These are phyloP conservation scores for Protodeltote pygarga DNA, from an alignment of 2,888 invertebrate genomes.

Conservation along the genomic window DNA sequence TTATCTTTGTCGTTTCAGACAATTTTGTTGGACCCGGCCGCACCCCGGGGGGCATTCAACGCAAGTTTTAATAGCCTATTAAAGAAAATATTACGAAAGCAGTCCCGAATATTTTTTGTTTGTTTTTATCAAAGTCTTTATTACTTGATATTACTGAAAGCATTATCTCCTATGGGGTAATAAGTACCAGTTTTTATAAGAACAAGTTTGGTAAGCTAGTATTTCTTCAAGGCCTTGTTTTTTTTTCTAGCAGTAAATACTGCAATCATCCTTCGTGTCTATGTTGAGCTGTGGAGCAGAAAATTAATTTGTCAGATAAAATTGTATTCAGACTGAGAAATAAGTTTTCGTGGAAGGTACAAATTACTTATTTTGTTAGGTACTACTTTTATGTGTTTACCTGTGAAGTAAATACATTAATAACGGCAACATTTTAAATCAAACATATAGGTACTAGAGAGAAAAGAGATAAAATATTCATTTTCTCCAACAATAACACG, in stretches of 20 bases:
- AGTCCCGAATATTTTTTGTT: conserved; percentile 3
- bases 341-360: no score
- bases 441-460: background rate
- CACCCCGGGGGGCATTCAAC: conserved; percentile 24
- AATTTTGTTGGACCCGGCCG: conserved; percentile 22
- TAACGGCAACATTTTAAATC: background rate
- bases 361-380: no score
- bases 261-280: no score
- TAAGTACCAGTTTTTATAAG: background rate
- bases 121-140: conserved; percentile 34
- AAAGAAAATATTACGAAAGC: conserved; percentile 19
- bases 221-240: no score
- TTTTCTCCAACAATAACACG: conserved; percentile 24
- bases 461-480: conserved; percentile 16
- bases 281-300: no score
- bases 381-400: no score
- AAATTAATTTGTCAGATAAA: no score
- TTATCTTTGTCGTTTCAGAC: conserved; percentile 42
- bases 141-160: conserved; percentile 5
- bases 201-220: conserved; percentile 1
- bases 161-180: background rate
- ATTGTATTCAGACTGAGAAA: no score
- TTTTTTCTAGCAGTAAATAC: no score
- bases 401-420: conserved; percentile 2
- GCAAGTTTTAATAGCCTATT: conserved; percentile 41